Percentiles rank a stretch among this genome's conserved stretches.
Evolutionary conservation across 2,797 vertebrate genomes (phyloP).

Genomic region (Tokudaia tokunoshimensis): DNA sequence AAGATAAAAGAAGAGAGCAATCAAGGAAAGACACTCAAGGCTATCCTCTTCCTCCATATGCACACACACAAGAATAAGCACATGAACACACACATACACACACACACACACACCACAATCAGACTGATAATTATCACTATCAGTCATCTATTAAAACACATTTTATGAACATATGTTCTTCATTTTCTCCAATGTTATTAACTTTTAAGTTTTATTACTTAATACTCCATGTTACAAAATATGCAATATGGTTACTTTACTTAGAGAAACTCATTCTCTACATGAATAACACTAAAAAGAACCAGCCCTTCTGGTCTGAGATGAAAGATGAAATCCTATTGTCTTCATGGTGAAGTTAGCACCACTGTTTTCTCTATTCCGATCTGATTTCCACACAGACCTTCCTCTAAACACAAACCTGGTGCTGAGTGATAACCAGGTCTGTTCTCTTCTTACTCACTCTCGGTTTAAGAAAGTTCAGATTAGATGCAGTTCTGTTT

Average conservation of each 20-base stretch:
- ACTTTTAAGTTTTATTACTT: slow-evolving; percentile 53
- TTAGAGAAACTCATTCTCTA: slow-evolving; percentile 43
- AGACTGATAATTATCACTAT: background rate
- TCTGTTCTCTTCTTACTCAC: slow-evolving; percentile 11
- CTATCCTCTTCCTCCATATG: background rate
- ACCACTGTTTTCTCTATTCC: background rate
- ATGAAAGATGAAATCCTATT: slow-evolving; percentile 26
- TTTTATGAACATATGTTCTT: slow-evolving; percentile 51
- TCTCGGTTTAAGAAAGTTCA: slow-evolving; percentile 21
- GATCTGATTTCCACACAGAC: slow-evolving; percentile 23
- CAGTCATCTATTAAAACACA: background rate
- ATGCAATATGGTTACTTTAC: background rate
- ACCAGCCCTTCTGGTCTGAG: background rate
- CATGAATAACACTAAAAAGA: slow-evolving; percentile 38
- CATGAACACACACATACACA: background rate
- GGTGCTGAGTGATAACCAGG: background rate
- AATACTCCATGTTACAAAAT: background rate
- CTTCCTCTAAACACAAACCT: slow-evolving; percentile 13
- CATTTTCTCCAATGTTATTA: slow-evolving; percentile 44
- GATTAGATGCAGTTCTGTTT: slow-evolving; percentile 40
- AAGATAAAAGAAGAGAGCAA: background rate
- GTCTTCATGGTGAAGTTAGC: background rate
- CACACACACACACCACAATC: background rate
- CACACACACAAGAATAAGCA: background rate
- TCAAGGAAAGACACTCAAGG: background rate